Evolutionary conservation across 2,797 vertebrate genomes (phyloP).

Genomic region (Otus scops): DNA sequence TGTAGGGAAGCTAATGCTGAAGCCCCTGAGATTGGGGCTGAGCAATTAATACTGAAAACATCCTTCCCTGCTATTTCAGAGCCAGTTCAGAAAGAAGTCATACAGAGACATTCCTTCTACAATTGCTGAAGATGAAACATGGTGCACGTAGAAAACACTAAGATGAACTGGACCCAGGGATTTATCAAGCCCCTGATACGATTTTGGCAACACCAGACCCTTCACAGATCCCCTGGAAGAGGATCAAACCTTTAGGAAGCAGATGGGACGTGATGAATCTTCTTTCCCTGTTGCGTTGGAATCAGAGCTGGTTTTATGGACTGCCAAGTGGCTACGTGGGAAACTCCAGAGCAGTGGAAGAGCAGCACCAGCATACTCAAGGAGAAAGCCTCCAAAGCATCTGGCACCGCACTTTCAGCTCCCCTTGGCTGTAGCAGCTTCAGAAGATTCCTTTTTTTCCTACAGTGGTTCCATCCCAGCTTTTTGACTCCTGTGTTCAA

Average conservation of each 20-base stretch:
- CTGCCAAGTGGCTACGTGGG: neutral
- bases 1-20: neutral
- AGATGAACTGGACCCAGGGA: neutral
- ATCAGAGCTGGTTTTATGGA: neutral
- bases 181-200: neutral
- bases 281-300: neutral
- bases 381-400: neutral
- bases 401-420: neutral
- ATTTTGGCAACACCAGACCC: neutral
- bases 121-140: neutral
- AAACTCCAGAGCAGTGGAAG: neutral
- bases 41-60: slow-evolving; percentile 16
- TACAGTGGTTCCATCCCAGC: neutral
- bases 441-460: neutral
- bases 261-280: slow-evolving; percentile 20
- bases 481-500: neutral
- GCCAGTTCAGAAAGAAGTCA: neutral
- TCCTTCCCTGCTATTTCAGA: neutral
- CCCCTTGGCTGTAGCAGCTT: neutral
- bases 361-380: neutral
- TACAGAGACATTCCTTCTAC: neutral
- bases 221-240: neutral
- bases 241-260: slow-evolving; percentile 1
- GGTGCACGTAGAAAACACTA: neutral
- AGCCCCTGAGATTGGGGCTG: neutral